A percentile compares a stretch with the other conserved stretches of the same genome.
These are phyloP conservation scores for Solenodon paradoxus DNA, from an alignment of 2,113 vertebrate genomes.

Conservation along the genomic window DNA sequence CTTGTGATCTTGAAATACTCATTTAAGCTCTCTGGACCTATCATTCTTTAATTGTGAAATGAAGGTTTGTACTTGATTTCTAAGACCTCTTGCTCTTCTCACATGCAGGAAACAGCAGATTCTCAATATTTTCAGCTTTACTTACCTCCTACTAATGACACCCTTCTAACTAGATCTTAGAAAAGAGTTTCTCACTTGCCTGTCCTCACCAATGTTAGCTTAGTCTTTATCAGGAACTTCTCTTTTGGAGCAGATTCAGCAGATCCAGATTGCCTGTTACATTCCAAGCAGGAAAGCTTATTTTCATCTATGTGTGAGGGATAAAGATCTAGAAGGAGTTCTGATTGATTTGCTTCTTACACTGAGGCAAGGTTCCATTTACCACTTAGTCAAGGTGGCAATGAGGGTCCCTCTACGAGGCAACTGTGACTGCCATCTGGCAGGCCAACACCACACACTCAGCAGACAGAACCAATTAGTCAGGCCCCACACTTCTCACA, in stretches of 20 bases:
- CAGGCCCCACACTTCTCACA: constrained; percentile 23
- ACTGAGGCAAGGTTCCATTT: constrained; percentile 53
- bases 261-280: constrained; percentile 18
- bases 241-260: constrained; percentile 48
- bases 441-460: background rate
- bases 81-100: background rate
- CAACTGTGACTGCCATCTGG: constrained; percentile 65
- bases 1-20: background rate
- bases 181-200: background rate
- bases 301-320: constrained; percentile 50
- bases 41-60: background rate
- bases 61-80: background rate
- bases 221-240: constrained; percentile 14
- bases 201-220: background rate
- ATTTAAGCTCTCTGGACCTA: background rate
- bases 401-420: constrained; percentile 56
- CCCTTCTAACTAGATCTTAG: background rate
- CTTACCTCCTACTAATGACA: background rate
- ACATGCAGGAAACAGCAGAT: background rate
- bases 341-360: constrained; percentile 35
- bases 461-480: constrained; percentile 66
- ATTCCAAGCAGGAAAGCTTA: constrained; percentile 35
- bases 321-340: constrained; percentile 52
- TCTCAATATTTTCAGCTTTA: background rate
- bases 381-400: constrained; percentile 70